Evolutionary conservation across 2,797 vertebrate genomes (phyloP).

Genomic region (Darevskia mixta): DNA sequence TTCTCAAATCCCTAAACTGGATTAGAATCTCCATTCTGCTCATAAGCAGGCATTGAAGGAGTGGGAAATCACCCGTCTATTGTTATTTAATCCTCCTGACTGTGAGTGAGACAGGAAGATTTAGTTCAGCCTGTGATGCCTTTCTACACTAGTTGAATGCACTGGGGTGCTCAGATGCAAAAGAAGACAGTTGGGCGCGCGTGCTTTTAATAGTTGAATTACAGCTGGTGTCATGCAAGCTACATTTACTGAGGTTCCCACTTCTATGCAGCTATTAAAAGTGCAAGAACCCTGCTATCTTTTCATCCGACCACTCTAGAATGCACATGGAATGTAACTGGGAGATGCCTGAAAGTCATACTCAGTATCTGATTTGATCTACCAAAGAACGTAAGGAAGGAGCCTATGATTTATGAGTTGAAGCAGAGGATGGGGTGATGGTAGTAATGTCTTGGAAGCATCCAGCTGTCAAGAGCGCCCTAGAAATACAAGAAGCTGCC

Average conservation of each 20-base stretch:
- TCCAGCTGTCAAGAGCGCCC: too few relatives aligned
- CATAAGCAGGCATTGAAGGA: neutral
- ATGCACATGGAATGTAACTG: neutral
- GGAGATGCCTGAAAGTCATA: too few relatives aligned
- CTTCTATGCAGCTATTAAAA: too few relatives aligned
- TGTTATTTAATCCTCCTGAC: neutral
- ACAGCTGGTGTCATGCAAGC: too few relatives aligned
- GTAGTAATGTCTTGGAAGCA: neutral
- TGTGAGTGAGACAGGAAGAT: too few relatives aligned
- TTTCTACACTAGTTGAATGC: too few relatives aligned
- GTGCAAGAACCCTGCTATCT: too few relatives aligned
- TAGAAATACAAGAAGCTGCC: neutral
- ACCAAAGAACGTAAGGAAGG: neutral
- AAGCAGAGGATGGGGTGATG: neutral
- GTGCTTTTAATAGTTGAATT: too few relatives aligned
- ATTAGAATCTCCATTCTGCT: slow-evolving; percentile 12
- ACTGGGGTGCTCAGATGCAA: too few relatives aligned
- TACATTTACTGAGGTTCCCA: too few relatives aligned
- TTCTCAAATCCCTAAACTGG: neutral
- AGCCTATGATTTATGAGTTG: neutral
- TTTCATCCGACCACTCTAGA: neutral
- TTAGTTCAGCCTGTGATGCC: too few relatives aligned
- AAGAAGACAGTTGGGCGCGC: too few relatives aligned
- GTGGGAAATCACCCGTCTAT: neutral
- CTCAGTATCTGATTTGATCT: neutral